Evolutionary conservation across 2,797 vertebrate genomes (phyloP).

Genomic region (Rhinoraja longicauda): DNA sequence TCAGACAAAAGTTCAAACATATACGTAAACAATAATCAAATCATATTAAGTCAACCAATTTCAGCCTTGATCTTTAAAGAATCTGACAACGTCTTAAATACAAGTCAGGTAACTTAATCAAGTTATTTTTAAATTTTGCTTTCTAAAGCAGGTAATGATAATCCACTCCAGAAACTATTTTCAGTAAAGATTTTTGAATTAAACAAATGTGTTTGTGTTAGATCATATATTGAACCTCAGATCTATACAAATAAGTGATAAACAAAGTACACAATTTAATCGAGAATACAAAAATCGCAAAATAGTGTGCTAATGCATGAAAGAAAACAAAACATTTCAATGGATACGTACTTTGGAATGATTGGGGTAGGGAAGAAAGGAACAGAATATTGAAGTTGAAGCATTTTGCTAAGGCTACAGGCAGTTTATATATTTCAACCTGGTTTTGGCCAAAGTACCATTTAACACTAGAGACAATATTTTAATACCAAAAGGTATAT

Average conservation of each 20-base stretch:
- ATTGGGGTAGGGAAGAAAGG: not conserved
- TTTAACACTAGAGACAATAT: constrained; percentile 15
- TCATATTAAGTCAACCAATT: not conserved
- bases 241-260: not conserved
- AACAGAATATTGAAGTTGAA: not conserved
- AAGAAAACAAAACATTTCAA: not conserved
- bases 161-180: not conserved
- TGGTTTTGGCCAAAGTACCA: not conserved
- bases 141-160: not conserved
- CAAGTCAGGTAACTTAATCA: not conserved
- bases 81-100: constrained; percentile 7
- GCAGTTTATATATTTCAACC: not conserved
- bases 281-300: not conserved
- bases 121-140: not conserved
- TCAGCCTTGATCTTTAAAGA: not conserved
- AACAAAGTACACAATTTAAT: constrained; percentile 5
- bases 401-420: constrained; percentile 16
- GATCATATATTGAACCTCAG: not conserved
- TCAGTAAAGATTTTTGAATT: not conserved
- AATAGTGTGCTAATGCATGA: not conserved
- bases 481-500: constrained; percentile 16
- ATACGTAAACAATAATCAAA: not conserved
- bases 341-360: not conserved
- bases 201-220: not conserved
- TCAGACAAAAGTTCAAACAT: not conserved